Percentiles rank a stretch among this genome's conserved stretches.
These are phyloP conservation scores for Sminthurides aquaticus DNA, from an alignment of 2,888 invertebrate genomes.

Conservation along the genomic window DNA sequence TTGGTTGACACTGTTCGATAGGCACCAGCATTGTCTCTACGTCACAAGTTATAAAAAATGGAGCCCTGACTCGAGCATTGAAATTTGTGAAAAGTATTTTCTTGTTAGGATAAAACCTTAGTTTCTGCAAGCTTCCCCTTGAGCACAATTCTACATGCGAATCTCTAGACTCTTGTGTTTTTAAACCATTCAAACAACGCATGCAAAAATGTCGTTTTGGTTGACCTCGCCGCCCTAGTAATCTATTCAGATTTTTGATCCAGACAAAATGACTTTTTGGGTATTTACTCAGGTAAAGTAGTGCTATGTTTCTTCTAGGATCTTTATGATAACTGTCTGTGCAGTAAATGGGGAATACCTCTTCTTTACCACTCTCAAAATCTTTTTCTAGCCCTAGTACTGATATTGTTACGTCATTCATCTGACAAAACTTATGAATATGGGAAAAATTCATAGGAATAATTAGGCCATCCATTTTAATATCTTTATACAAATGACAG, in stretches of 20 bases:
- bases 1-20: neutral
- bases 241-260: neutral
- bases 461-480: neutral
- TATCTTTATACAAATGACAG: neutral
- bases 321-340: neutral
- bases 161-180: neutral
- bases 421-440: neutral
- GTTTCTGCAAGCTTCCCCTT: neutral
- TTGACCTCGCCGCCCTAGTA: neutral
- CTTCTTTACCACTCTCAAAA: neutral
- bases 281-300: neutral
- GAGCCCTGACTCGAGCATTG: neutral
- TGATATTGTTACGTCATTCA: neutral
- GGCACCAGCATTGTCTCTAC: neutral
- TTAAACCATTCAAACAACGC: neutral
- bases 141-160: neutral
- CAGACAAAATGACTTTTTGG: neutral
- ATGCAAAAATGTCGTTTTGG: neutral
- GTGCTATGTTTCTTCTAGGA: neutral
- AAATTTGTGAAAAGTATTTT: neutral
- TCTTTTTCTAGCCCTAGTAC: neutral
- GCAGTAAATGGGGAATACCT: neutral
- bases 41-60: neutral
- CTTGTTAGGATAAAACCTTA: neutral
- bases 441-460: neutral